Evolutionary conservation across 1,140 invertebrate genomes (phyloP).

Genomic region (Neodiprion fabricii): DNA sequence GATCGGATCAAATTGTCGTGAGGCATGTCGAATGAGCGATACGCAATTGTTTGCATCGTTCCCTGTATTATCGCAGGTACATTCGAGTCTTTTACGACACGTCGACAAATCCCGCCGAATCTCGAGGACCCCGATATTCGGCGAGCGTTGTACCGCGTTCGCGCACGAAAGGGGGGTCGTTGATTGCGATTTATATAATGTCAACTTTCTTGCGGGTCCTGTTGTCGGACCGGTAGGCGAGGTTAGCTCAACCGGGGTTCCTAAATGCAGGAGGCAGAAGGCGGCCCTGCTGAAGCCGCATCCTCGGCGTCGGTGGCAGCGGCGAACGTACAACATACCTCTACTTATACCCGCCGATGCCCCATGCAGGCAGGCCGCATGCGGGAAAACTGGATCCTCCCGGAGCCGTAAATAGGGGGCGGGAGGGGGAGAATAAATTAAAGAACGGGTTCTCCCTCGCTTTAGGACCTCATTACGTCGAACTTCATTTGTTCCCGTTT

Average conservation of each 20-base stretch:
- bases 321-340: too few species aligned
- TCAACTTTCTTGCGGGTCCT: constrained; percentile 23
- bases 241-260: neutral
- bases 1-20: too few species aligned
- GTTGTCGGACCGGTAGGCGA: neutral
- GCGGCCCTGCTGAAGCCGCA: neutral
- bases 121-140: too few species aligned
- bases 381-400: constrained; percentile 38
- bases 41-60: too few species aligned
- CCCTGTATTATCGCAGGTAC: too few species aligned
- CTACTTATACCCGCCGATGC: too few species aligned
- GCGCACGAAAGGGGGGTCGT: neutral
- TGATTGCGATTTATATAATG: constrained; percentile 53
- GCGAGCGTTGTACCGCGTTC: too few species aligned
- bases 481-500: constrained; percentile 52
- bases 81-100: too few species aligned
- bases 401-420: constrained; percentile 15
- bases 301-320: neutral
- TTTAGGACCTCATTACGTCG: constrained; percentile 51
- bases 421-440: constrained; percentile 50
- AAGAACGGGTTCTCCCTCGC: constrained; percentile 52
- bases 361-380: neutral
- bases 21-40: too few species aligned
- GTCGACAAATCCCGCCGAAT: too few species aligned
- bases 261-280: neutral